Conservation (phyloP, 2,113 vertebrate genomes). For the Antigone vipio region DNA sequence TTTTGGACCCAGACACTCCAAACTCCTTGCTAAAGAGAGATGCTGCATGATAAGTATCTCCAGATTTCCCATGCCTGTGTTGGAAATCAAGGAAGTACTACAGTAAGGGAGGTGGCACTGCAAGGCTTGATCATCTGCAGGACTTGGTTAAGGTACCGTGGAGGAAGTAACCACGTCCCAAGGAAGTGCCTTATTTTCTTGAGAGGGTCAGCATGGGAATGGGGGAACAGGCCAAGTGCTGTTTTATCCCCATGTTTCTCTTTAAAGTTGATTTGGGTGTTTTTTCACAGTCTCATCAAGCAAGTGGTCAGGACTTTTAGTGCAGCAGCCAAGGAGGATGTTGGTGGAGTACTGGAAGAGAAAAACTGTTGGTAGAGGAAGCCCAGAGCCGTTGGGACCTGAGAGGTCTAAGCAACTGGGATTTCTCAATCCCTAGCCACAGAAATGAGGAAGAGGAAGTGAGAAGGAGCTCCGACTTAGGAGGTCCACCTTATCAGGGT, state of each 20-base stretch:
- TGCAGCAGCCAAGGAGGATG: not conserved
- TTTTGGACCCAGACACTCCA: not conserved
- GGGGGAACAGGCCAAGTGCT: not conserved
- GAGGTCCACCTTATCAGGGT: not conserved
- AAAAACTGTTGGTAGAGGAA: slow-evolving; percentile 44
- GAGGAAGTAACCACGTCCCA: not conserved
- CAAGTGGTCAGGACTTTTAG: not conserved
- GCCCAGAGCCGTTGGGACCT: slow-evolving; percentile 3
- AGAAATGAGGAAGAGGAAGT: slow-evolving; percentile 61
- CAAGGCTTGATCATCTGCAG: not conserved
- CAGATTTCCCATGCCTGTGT: not conserved
- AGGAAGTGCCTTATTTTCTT: not conserved
- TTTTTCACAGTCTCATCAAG: not conserved
- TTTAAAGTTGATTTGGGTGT: not conserved
- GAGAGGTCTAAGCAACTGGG: not conserved
- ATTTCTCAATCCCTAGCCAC: slow-evolving; percentile 64
- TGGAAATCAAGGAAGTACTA: not conserved
- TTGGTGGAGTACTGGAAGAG: not conserved
- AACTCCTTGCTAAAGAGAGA: not conserved
- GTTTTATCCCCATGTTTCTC: not conserved
- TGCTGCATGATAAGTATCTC: not conserved
- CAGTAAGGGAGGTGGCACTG: not conserved
- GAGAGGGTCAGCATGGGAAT: not conserved
- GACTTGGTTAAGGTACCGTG: not conserved
- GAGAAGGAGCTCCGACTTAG: not conserved